Percentiles rank a stretch among this genome's conserved stretches.
phyloP scores from a whole-genome alignment of 2,797 vertebrate genomes.

The Sciurus carolinensis region DNA sequence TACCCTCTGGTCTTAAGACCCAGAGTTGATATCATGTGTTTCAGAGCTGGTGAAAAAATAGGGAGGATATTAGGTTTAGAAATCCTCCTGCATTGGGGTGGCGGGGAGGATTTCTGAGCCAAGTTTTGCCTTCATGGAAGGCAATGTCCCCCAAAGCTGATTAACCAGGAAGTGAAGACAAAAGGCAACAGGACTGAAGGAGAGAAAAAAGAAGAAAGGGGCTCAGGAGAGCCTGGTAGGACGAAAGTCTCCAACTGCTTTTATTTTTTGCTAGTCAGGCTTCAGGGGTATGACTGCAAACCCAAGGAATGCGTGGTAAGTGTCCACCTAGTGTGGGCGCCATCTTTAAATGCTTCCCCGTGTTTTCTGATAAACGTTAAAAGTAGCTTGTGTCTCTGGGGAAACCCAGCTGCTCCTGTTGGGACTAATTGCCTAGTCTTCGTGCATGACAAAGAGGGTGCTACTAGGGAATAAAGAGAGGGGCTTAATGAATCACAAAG shows the following conservation, averaged over 20 bases:
- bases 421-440: constrained; percentile 75
- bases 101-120: not conserved
- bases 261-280: constrained; percentile 53
- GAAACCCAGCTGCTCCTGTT: constrained; percentile 61
- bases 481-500: constrained; percentile 86
- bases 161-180: not conserved
- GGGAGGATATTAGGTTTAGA: not conserved
- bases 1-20: not conserved
- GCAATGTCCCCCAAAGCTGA: not conserved
- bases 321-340: constrained; percentile 60
- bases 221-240: not conserved
- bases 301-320: constrained; percentile 77
- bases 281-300: constrained; percentile 47
- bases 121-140: not conserved
- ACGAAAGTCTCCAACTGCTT: not conserved
- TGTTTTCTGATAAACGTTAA: constrained; percentile 69
- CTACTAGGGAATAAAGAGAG: constrained; percentile 75
- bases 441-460: constrained; percentile 79
- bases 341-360: constrained; percentile 78
- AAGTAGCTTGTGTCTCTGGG: constrained; percentile 45
- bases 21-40: not conserved
- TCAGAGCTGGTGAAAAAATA: not conserved
- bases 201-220: not conserved
- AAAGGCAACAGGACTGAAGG: not conserved
- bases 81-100: not conserved